Evolutionary conservation across 2,888 invertebrate species (phyloP).

Genomic region (Alloscopus bannaensis): DNA sequence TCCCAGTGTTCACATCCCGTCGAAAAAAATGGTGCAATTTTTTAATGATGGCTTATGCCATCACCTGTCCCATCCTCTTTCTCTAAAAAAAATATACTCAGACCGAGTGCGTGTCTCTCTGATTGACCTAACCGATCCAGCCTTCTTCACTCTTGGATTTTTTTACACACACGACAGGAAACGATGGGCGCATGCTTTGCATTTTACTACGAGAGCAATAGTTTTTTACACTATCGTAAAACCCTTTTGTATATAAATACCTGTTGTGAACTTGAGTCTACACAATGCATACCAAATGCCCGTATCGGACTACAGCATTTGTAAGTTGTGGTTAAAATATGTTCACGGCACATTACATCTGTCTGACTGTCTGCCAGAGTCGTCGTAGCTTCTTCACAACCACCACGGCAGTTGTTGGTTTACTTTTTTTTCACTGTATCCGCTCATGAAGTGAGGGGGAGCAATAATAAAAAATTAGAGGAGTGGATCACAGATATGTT

Average conservation of each 20-base stretch:
- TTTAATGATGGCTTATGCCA: conserved; percentile 44
- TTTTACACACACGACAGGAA: conserved; percentile 44
- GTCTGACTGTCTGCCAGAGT: conserved; percentile 12
- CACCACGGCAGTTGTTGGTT: too few species aligned
- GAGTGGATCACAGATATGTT: too few species aligned
- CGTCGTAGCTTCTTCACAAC: too few species aligned
- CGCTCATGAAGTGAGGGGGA: too few species aligned
- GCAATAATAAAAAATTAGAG: too few species aligned
- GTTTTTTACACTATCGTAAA: conserved; percentile 42
- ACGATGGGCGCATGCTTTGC: conserved; percentile 46
- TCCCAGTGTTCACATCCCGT: conserved; percentile 51
- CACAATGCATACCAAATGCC: not conserved
- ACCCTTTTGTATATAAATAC: conserved; percentile 13
- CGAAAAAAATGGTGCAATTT: conserved; percentile 28
- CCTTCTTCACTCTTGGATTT: conserved; percentile 16
- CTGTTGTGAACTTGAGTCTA: conserved; percentile 26
- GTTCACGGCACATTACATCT: conserved; percentile 32
- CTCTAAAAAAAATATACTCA: too few species aligned
- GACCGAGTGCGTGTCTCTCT: conserved; percentile 14
- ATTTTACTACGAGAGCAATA: conserved; percentile 55
- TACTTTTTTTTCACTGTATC: too few species aligned
- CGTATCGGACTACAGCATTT: too few species aligned
- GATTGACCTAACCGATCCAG: conserved; percentile 38
- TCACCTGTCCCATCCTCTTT: conserved; percentile 34
- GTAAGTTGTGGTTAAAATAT: not conserved